Conservation (phyloP, 2,113 vertebrate species). For the Gyps fulvus region DNA sequence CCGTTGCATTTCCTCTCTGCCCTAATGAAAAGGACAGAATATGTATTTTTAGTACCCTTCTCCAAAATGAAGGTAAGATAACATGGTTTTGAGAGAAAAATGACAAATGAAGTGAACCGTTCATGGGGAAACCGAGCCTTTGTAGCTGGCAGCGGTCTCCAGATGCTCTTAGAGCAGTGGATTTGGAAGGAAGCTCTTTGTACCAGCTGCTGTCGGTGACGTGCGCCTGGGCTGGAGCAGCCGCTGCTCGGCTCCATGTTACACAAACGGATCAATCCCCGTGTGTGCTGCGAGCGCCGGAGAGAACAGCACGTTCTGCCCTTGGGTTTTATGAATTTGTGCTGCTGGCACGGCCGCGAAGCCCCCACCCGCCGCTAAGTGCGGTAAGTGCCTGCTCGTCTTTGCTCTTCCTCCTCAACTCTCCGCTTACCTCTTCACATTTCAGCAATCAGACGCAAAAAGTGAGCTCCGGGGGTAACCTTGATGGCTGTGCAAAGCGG, state of each 20-base stretch:
- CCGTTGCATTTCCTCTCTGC: neutral
- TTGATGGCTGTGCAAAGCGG: neutral
- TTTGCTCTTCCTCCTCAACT: neutral
- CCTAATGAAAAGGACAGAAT: neutral
- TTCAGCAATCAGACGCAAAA: fast-evolving
- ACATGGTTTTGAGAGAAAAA: neutral
- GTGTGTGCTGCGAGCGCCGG: fast-evolving
- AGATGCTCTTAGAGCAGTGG: neutral
- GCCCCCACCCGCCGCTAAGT: neutral
- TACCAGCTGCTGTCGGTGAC: neutral
- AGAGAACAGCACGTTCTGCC: neutral
- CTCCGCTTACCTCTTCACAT: neutral
- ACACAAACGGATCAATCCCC: neutral
- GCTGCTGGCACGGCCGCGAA: neutral
- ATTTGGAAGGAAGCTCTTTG: neutral
- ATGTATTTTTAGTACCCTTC: neutral
- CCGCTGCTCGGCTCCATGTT: neutral
- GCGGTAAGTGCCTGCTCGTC: neutral
- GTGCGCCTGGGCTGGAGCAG: neutral
- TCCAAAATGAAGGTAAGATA: neutral
- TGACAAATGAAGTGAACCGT: fast-evolving
- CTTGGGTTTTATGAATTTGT: neutral
- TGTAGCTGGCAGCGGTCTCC: neutral
- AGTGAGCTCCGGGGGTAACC: neutral
- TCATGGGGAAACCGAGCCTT: neutral